A percentile compares a stretch with the other conserved stretches of the same genome.
Conservation (phyloP, 1,140 invertebrate species). For the Pygmarrhopalites habei region DNA sequence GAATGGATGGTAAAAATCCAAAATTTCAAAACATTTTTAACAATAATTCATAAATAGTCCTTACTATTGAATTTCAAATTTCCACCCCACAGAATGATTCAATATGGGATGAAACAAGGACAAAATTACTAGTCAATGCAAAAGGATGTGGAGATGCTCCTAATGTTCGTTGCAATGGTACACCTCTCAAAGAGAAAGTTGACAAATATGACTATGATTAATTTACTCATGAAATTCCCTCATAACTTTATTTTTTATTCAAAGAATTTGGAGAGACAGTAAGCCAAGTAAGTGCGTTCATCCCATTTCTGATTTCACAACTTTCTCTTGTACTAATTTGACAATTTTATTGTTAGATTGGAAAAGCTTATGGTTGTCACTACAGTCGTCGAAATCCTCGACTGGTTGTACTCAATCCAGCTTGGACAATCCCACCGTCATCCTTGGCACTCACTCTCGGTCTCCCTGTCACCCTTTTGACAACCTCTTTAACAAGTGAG, state of each 20-base stretch:
- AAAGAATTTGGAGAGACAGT: too few relatives aligned
- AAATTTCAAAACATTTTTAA: background rate
- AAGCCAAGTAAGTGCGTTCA: too few relatives aligned
- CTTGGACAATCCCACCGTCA: conserved; percentile 68
- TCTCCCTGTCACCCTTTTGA: conserved; percentile 69
- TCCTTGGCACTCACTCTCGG: conserved; percentile 69
- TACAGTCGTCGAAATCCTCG: conserved; percentile 73
- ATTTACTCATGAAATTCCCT: too few relatives aligned
- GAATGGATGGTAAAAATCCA: conserved; percentile 50
- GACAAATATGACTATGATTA: too few relatives aligned
- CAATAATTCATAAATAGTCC: background rate
- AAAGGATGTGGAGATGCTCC: conserved; percentile 44
- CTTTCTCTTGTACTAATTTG: too few relatives aligned
- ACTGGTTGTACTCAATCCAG: conserved; percentile 70
- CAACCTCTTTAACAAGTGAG: conserved; percentile 67
- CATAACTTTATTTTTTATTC: too few relatives aligned
- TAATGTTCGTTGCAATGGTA: conserved; percentile 40
- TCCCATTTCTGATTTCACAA: too few relatives aligned
- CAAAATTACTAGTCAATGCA: conserved; percentile 42
- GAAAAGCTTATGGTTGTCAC: conserved; percentile 69
- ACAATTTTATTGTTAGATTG: too few relatives aligned
- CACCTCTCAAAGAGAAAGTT: conserved; percentile 35
- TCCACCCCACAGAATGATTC: conserved; percentile 29
- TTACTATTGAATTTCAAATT: background rate
- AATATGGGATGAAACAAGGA: conserved; percentile 39